These are phyloP conservation scores for Mayetiola destructor DNA, from an alignment of 2,888 invertebrate species.

Conservation along the genomic window DNA sequence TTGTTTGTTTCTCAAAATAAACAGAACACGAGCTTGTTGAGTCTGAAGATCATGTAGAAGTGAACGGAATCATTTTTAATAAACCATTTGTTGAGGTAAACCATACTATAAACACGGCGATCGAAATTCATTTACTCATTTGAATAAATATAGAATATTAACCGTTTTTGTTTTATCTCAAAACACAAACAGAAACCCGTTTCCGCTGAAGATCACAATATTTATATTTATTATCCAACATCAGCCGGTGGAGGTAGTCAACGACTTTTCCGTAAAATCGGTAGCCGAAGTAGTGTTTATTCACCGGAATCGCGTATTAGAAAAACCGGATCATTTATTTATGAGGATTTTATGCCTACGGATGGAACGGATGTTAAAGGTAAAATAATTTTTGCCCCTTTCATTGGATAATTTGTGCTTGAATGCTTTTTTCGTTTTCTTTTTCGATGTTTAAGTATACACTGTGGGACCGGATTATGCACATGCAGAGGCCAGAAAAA, in stretches of 20 bases:
- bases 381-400: slow-evolving; percentile 31
- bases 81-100: slow-evolving; percentile 92
- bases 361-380: slow-evolving; percentile 46
- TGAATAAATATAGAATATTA: background rate
- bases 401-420: slow-evolving; percentile 37
- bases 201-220: slow-evolving; percentile 98
- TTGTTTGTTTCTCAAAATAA: slow-evolving; percentile 19
- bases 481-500: slow-evolving; percentile 94
- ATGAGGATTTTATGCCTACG: slow-evolving; percentile 99
- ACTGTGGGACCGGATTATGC: slow-evolving; percentile 99
- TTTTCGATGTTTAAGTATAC: slow-evolving; percentile 68
- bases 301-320: slow-evolving; percentile 91
- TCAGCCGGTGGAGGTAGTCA: slow-evolving; percentile 97
- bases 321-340: slow-evolving; percentile 95
- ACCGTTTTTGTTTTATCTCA: background rate
- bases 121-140: background rate
- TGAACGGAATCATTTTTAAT: slow-evolving; percentile 87
- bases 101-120: no score
- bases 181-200: slow-evolving; percentile 96
- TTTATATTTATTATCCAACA: slow-evolving; percentile 98
- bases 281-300: slow-evolving; percentile 96
- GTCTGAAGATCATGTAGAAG: slow-evolving; percentile 93
- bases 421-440: slow-evolving; percentile 22
- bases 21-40: slow-evolving; percentile 83
- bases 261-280: slow-evolving; percentile 94